These are phyloP conservation scores for Strigops habroptila DNA, from an alignment of 2,113 vertebrate genomes.

Conservation along the genomic window DNA sequence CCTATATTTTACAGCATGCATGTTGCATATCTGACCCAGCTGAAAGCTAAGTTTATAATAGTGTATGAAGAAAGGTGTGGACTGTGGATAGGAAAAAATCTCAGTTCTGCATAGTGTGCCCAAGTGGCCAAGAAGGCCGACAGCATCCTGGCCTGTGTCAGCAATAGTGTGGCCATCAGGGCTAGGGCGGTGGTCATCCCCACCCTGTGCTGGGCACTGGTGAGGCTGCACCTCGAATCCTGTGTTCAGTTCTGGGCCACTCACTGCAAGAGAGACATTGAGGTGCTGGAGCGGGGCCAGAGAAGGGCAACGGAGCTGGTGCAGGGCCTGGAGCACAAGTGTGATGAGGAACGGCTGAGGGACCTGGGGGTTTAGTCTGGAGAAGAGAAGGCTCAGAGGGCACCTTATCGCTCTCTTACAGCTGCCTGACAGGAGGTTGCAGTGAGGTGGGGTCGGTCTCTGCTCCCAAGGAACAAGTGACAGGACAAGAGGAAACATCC, in stretches of 20 bases:
- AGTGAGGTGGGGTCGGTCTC: neutral
- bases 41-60: neutral
- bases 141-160: neutral
- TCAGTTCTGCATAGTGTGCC: neutral
- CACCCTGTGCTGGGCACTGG: neutral
- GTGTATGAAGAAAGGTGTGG: neutral
- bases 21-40: neutral
- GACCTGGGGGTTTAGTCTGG: neutral
- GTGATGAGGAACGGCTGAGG: neutral
- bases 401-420: neutral
- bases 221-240: fast-evolving
- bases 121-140: neutral
- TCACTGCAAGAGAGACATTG: neutral
- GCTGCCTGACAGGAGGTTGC: neutral
- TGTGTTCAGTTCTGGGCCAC: neutral
- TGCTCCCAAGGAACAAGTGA: neutral
- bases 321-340: neutral
- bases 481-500: neutral
- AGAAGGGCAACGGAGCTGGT: neutral
- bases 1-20: neutral
- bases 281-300: neutral
- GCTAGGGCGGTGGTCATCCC: neutral
- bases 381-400: neutral
- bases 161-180: neutral
- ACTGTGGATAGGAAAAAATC: neutral